Conservation (phyloP, 2,113 vertebrate species). For the Hydrochoerus hydrochaeris region DNA sequence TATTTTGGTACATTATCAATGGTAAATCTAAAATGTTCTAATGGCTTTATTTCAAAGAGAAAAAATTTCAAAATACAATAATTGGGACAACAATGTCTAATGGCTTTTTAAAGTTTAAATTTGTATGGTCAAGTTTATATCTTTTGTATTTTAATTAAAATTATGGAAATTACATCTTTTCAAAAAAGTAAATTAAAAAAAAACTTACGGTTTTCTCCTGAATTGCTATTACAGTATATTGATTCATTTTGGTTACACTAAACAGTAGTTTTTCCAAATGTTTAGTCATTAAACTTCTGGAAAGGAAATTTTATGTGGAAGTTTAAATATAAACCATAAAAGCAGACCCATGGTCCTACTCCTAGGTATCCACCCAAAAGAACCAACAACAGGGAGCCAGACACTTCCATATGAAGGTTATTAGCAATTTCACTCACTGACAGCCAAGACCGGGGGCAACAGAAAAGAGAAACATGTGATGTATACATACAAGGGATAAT, state of each 20-base stretch:
- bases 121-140: background rate
- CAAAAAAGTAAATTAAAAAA: background rate
- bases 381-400: background rate
- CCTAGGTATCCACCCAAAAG: background rate
- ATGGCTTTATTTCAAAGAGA: background rate
- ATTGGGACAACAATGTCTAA: background rate
- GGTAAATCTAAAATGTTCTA: constrained; percentile 22
- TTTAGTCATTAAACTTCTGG: background rate
- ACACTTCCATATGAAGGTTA: background rate
- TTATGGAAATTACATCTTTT: background rate
- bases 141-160: background rate
- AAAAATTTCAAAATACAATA: no score
- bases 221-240: background rate
- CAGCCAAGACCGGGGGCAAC: background rate
- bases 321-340: background rate
- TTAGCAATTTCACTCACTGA: background rate
- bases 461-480: background rate
- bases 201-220: background rate
- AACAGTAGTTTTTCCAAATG: background rate
- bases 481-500: background rate
- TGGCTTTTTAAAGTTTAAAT: background rate
- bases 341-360: background rate
- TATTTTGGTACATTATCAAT: background rate
- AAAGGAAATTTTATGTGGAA: background rate
- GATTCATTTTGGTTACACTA: background rate